Evolutionary conservation across 2,888 invertebrate genomes (phyloP), one percentile per base, ranked within the genome.

Genomic region (Archips crataeganus): DNA sequence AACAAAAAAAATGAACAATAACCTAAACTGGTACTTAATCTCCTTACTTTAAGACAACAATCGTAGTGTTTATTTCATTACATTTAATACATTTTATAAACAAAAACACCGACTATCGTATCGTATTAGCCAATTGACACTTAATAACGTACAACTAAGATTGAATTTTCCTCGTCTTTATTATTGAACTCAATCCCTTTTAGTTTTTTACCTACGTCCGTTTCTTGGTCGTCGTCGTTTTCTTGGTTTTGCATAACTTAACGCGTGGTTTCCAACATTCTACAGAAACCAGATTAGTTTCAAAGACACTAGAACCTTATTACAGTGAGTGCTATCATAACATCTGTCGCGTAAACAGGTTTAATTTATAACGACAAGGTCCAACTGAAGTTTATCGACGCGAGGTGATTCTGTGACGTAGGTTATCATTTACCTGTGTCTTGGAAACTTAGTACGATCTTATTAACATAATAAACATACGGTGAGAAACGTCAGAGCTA

Each of bases 331-430:
- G 9, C 8, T 51, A 15, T 3, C n/a, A n/a, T 34, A 13, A 9
- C 34, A 34, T 15, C 32, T 32, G 9, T 59, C 3, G 32, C 32
- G 10, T 2, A 23, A 34, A 63, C 32, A 47, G 13, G 3, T 11
- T 62, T 15, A 3, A n/a, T 34, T n/a, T 5, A 47, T 32, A 45
- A 8, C 8, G 32, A 47, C 13, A n/a, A 34, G 51, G 11, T 65
- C 51, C 36, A n/a, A 3, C n/a, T 49, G 2, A n/a, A 23, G 34
- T 13, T 47, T 32, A 1, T 23, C 39, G 6, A 5, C 4, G 63
- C 6, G 34, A 45, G 64, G 65, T 36, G 51, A 65, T 34, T 49
- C n/a, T 13, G 36, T 64, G 65, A 65, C 65, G 51, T 65, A 5
- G 2, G 62, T 15, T 15, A 49, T 0, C 36, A n/a, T 62, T 51